A percentile compares a stretch with the other conserved stretches of the same genome.
These are phyloP conservation scores for Leontopithecus rosalia DNA, from an alignment of 2,797 vertebrate species.

Conservation along the genomic window DNA sequence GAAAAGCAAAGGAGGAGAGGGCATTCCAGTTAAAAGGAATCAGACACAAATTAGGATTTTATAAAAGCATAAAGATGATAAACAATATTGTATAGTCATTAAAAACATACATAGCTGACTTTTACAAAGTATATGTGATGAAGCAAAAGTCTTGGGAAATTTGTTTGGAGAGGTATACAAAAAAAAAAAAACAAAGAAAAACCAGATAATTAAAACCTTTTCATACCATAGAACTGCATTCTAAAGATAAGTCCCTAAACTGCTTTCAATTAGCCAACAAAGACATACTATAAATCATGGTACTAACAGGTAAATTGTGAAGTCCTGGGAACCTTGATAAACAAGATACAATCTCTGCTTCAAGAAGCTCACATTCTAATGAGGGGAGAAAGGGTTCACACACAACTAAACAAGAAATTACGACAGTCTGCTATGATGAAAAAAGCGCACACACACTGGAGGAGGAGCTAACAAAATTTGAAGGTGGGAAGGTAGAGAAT, in stretches of 20 bases:
- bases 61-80: neutral
- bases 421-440: neutral
- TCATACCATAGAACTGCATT: neutral
- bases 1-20: neutral
- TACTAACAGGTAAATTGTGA: neutral
- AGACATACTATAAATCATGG: neutral
- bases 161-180: neutral
- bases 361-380: neutral
- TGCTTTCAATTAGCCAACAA: conserved; percentile 4
- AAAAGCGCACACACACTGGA: neutral
- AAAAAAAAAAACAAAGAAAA: neutral
- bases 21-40: neutral
- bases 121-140: neutral
- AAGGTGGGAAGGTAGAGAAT: neutral
- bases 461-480: neutral
- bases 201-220: neutral
- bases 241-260: neutral
- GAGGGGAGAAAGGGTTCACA: neutral
- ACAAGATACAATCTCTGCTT: neutral
- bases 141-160: neutral
- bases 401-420: neutral
- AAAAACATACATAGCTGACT: neutral
- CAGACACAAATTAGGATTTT: neutral
- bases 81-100: neutral
- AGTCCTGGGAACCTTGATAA: neutral